Evolutionary conservation across 2,888 invertebrate genomes (phyloP), one percentile per base, ranked within the genome.

Genomic region (Tachina grossa): DNA sequence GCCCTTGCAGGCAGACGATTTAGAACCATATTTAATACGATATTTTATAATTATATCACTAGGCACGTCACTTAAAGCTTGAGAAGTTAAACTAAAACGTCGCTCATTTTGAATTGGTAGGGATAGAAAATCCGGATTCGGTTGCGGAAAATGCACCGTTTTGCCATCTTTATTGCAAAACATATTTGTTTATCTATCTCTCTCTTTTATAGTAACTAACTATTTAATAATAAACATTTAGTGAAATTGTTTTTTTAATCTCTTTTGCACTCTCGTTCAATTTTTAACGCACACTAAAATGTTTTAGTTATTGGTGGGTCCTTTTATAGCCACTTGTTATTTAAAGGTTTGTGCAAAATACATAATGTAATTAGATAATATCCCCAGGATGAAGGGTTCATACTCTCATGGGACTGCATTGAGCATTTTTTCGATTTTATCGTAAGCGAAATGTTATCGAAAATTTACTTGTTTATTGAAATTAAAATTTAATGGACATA

Each of bases 21-120:
- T 89, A 8, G 89, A 89, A 9, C 92, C 92, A 75, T 92, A 92
- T 82, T 91, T 89, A 57, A 92, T 92, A 4, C 92, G 89, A 0
- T 92, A 91, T 69, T 89, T 89, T 41, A 92, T 92, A 61, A 92
- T 92, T 61, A 92, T 89, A 85, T 92, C 91, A 81, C 92, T 92
- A 47, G 92, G 91, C 57, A 92, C 92, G 88, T 92, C 92, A 76
- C 92, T 92, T 10, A 92, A 66, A 6, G 90, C 88, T 10, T 91
- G 90, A 2, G 92, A 91, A 2, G 89, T 89, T 51, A 91, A 88
- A 83, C 91, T 91, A 13, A 89, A 87, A 3, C 89, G 87, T 16
- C 89, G 88, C 57, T 86, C 86, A 66, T 84, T 86, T 5, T 87
- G 63, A 9, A 78, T 81, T 1, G 91, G 90, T 31, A 89, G 13